These are phyloP conservation scores for Poeciliopsis paucimaculata DNA, from an alignment of 2,797 vertebrate genomes.

Conservation along the genomic window DNA sequence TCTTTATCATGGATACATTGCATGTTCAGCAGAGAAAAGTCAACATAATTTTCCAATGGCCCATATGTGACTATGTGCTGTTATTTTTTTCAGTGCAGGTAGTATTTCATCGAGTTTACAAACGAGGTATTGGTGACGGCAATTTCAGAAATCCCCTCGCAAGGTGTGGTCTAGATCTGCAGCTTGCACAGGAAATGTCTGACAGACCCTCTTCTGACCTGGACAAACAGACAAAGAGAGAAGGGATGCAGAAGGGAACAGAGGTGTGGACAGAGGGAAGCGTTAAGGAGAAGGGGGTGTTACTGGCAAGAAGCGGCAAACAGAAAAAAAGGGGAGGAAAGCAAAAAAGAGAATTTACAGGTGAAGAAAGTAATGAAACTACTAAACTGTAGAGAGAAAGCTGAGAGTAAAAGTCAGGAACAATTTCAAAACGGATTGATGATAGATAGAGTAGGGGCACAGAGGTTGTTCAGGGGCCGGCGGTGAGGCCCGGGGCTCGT, in stretches of 20 bases:
- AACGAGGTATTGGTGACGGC: slow-evolving; percentile 33
- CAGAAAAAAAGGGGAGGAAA: slow-evolving; percentile 1
- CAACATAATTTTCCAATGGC: slow-evolving; percentile 25
- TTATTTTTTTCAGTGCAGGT: slow-evolving; percentile 10
- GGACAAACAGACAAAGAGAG: slow-evolving; percentile 60
- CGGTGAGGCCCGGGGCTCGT: slow-evolving; percentile 83
- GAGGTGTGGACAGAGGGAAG: slow-evolving; percentile 53
- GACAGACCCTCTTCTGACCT: slow-evolving; percentile 80
- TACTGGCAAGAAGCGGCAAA: slow-evolving; percentile 13
- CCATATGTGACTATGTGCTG: slow-evolving; percentile 8
- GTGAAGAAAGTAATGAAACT: neutral
- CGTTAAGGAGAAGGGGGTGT: slow-evolving; percentile 24
- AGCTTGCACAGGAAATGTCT: slow-evolving; percentile 74
- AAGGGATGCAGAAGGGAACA: slow-evolving; percentile 54
- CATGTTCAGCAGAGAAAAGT: neutral
- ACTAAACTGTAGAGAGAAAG: slow-evolving; percentile 1
- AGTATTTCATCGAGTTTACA: slow-evolving; percentile 36
- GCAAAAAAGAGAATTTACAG: slow-evolving; percentile 2
- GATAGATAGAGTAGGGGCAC: slow-evolving; percentile 11
- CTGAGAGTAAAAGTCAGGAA: slow-evolving; percentile 16
- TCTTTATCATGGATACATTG: neutral
- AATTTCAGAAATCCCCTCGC: slow-evolving; percentile 68
- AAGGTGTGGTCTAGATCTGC: slow-evolving; percentile 73
- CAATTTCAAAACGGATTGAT: slow-evolving; percentile 38
- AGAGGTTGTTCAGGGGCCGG: slow-evolving; percentile 67